phyloP scores from a whole-genome alignment of 1,140 invertebrate genomes.

The Drosophila repleta region DNA sequence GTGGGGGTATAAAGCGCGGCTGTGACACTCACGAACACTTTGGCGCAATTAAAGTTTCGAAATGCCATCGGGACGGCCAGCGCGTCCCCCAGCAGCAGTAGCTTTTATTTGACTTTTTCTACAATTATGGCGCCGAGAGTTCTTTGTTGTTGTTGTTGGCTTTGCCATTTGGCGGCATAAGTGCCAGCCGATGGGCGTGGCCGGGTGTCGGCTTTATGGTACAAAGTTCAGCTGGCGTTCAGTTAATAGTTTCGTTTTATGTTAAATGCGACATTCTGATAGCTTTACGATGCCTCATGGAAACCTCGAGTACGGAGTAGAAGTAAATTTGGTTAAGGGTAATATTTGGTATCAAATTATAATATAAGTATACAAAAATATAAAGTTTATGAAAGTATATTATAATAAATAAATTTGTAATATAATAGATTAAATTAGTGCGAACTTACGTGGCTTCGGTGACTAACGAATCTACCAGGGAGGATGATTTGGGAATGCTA shows the following conservation, averaged over 20 bases:
- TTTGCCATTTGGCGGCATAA: conserved; percentile 31
- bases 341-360: not conserved
- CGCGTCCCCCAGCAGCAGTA: conserved; percentile 30
- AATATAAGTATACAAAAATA: not conserved
- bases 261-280: conserved; percentile 20
- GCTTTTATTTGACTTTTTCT: conserved; percentile 46
- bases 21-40: conserved; percentile 42
- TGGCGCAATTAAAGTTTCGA: conserved; percentile 58
- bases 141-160: not conserved
- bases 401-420: not conserved
- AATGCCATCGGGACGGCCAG: conserved; percentile 50
- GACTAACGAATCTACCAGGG: conserved; percentile 75
- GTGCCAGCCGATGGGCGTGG: conserved; percentile 10
- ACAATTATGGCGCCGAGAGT: conserved; percentile 48
- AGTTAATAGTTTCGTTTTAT: conserved; percentile 28
- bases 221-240: conserved; percentile 9
- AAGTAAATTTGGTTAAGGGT: not conserved
- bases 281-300: conserved; percentile 38
- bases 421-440: conserved; percentile 15
- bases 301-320: not conserved
- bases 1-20: not conserved
- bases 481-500: conserved; percentile 62
- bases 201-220: conserved; percentile 1
- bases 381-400: not conserved
- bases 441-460: conserved; percentile 80